Evolutionary conservation across 2,797 vertebrate species (phyloP).

Genomic region (Fringilla coelebs): DNA sequence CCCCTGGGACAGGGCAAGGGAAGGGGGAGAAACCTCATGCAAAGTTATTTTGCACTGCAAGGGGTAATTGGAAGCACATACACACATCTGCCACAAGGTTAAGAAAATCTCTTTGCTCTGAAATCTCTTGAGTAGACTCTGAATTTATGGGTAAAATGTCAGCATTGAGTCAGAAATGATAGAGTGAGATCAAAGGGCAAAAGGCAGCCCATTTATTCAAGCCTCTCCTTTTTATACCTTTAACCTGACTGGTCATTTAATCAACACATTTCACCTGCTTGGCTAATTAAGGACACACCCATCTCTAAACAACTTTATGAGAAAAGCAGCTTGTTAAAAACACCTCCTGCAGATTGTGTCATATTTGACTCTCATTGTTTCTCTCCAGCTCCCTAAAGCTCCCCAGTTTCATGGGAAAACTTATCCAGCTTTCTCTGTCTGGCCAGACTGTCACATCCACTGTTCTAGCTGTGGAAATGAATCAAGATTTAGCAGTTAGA

Average conservation of each 20-base stretch:
- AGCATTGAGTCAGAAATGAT: neutral
- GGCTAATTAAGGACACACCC: neutral
- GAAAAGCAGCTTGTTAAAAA: neutral
- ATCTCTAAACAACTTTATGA: neutral
- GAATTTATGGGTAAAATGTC: neutral
- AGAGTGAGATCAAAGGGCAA: rapidly evolving
- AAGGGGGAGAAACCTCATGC: neutral
- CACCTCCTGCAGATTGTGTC: neutral
- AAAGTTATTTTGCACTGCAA: neutral
- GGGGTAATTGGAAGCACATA: neutral
- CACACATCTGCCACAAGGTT: neutral
- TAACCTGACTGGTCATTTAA: neutral
- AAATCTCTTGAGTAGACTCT: neutral
- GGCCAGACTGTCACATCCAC: neutral
- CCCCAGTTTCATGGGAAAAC: neutral
- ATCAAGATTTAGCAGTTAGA: neutral
- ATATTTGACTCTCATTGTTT: neutral
- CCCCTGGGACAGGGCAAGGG: no score
- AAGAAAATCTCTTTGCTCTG: neutral
- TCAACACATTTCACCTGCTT: neutral
- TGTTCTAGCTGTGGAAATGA: neutral
- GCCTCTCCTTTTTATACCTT: neutral
- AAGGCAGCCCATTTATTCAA: neutral
- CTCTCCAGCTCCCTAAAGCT: neutral
- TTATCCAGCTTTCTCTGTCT: neutral